Conservation (phyloP, 2,888 invertebrate species). For the Synanthedon myopaeformis region DNA sequence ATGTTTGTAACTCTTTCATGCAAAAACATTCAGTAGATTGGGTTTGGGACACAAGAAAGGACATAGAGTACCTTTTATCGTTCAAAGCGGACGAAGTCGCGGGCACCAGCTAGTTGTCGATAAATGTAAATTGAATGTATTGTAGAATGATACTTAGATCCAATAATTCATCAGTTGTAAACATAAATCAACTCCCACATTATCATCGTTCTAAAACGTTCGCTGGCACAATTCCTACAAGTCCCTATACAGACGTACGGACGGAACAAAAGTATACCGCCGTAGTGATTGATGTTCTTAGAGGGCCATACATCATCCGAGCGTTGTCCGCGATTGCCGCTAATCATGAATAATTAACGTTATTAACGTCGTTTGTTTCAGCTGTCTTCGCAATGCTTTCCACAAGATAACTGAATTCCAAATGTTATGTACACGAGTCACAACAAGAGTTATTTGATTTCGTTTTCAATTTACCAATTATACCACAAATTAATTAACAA, state of each 20-base stretch:
- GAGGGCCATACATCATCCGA: constrained; percentile 25
- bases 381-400: constrained; percentile 15
- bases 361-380: constrained; percentile 42
- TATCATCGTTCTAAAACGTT: background rate
- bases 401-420: background rate
- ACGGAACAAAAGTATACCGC: background rate
- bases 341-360: constrained; percentile 52
- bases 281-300: background rate
- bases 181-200: background rate
- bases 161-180: background rate
- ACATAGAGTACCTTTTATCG: no score
- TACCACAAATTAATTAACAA: no score
- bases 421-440: background rate
- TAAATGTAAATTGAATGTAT: no score
- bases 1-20: no score
- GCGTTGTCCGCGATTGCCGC: constrained; percentile 18
- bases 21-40: no score
- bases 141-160: background rate
- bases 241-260: background rate
- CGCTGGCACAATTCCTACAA: background rate
- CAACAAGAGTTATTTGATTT: background rate
- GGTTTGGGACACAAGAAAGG: no score
- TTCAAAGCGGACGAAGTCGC: no score
- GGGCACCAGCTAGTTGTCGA: no score
- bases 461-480: no score